Conservation (phyloP, 2,888 invertebrate genomes). For the Noctuana brunneofusca region DNA sequence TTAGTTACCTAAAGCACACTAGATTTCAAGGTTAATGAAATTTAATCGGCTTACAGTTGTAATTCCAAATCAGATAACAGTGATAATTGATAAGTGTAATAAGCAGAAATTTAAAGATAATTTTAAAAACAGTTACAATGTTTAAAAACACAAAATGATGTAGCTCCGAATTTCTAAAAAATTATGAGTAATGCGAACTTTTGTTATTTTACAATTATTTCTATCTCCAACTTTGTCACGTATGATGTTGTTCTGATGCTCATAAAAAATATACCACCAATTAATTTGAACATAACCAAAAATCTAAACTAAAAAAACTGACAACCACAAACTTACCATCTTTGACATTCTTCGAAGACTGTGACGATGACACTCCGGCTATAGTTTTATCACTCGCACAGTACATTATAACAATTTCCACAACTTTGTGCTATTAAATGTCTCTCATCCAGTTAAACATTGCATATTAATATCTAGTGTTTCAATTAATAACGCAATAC, state of each 20-base stretch:
- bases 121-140: conserved; percentile 1
- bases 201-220: not conserved
- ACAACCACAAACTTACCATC: conserved; percentile 85
- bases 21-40: conserved; percentile 4
- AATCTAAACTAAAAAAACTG: conserved; percentile 41
- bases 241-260: conserved; percentile 8
- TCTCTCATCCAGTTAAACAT: conserved; percentile 83
- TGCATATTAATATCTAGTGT: conserved; percentile 69
- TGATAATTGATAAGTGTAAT: not conserved
- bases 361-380: conserved; percentile 88
- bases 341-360: conserved; percentile 87
- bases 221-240: not conserved
- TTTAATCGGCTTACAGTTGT: conserved; percentile 1
- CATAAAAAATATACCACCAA: conserved; percentile 25
- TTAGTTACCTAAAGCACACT: no score
- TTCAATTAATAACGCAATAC: conserved; percentile 63
- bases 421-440: conserved; percentile 61
- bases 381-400: conserved; percentile 90
- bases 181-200: not conserved
- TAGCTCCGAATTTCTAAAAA: not conserved
- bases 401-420: conserved; percentile 83
- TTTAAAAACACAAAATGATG: conserved; percentile 10
- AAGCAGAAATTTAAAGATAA: not conserved
- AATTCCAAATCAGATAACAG: not conserved
- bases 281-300: conserved; percentile 30